Base-by-base conservation (phyloP, 2,113 vertebrate genomes). In the Nipponia nippon region DNA sequence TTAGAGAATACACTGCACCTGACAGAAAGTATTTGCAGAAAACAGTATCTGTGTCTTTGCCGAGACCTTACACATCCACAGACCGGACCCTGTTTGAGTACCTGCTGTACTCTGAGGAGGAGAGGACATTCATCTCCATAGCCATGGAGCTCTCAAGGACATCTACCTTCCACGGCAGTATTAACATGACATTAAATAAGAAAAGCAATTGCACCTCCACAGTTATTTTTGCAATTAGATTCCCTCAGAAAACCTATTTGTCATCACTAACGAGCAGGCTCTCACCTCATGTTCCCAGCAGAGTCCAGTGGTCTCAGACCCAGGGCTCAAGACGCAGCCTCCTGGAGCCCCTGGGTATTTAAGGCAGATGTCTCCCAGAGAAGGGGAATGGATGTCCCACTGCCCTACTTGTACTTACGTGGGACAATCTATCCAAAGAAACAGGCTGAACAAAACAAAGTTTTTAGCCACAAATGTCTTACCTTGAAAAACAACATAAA, bases 271-370 rank as follows among this genome's bases (percentile, higher is more conserved):
- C 9, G 9, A 83, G n/a, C 38, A 70, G 62, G 42, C 1, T 78
- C 29, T 84, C 71, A 50, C 17, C 38, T 69, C n/a, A 46, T 17
- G 32, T 18, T 93, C 29, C 78, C 21, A 19, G 22, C 3, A 3
- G 36, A 70, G 34, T 25, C n/a, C 69, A 55, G 47, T 10, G 7
- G 69, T 49, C 79, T 91, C 47, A 61, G 50, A 55, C 9, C 9
- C 62, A 42, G 47, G 38, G 21, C 42, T 65, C 26, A 73, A 70
- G 65, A 40, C 3, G 0, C 0, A 59, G 25, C 8, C 22, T 66
- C 11, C 25, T 17, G 19, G 18, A 81, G 29, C 6, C 32, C 12
- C 18, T 5, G 1, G 0, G 3, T 44, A 29, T 42, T 52, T 46
- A 50, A 38, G 19, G 32, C n/a, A 80, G 16, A n/a, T 6, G 14